A percentile compares a stretch with the other conserved stretches of the same genome.
Conservation (phyloP, 2,797 vertebrate genomes). For the Mormyrops boulengeri region DNA sequence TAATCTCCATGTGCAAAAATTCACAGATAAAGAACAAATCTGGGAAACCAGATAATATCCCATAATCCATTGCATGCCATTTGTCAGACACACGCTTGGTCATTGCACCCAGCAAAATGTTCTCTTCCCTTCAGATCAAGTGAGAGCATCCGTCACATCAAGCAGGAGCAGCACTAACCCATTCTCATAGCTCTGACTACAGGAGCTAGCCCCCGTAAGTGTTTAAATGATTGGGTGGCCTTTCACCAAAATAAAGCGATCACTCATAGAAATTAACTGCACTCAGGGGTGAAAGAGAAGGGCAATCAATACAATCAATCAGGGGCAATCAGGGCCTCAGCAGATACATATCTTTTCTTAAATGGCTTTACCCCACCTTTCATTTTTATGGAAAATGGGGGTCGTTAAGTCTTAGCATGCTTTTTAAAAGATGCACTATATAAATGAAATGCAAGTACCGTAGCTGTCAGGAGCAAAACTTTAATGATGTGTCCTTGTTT, state of each 20-base stretch:
- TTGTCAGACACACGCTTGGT: not conserved
- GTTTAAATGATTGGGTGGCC: not conserved
- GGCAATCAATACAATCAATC: not conserved
- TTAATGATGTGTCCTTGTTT: not conserved
- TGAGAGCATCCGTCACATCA: constrained; percentile 12
- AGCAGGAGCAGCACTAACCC: constrained; percentile 25
- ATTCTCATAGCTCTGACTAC: constrained; percentile 4
- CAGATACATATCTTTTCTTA: not conserved
- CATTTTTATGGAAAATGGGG: not conserved
- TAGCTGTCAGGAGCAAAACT: not conserved
- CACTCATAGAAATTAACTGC: not conserved
- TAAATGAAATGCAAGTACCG: not conserved
- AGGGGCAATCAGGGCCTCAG: not conserved
- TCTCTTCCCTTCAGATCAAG: constrained; percentile 13
- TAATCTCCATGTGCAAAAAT: not conserved
- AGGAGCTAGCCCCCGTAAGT: not conserved
- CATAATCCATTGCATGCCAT: not conserved
- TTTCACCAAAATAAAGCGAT: constrained; percentile 5
- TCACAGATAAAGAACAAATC: constrained; percentile 6
- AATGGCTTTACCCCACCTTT: not conserved
- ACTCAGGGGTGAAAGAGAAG: not conserved
- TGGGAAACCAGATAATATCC: not conserved
- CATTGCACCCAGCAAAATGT: not conserved
- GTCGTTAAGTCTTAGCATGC: not conserved
- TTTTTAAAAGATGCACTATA: not conserved